Conservation (phyloP, 1,140 invertebrate species). For the Magallana gigas region DNA sequence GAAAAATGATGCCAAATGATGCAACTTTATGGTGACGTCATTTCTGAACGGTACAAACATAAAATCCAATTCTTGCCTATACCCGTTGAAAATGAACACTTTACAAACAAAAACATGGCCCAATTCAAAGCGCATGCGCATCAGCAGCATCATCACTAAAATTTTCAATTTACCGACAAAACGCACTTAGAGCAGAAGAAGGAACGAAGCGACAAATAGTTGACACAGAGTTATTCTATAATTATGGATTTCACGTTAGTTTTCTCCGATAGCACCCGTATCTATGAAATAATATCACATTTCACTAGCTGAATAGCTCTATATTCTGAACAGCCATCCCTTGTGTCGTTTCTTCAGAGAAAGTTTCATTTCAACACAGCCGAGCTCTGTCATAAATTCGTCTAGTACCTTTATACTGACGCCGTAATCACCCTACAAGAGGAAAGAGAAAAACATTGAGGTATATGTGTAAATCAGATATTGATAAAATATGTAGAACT, state of each 20-base stretch:
- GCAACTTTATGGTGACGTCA: not conserved
- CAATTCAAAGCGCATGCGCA: not conserved
- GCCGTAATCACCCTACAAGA: conserved; percentile 64
- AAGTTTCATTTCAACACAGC: conserved; percentile 61
- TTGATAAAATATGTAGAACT: no score
- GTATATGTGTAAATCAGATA: no score
- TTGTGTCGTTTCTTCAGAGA: conserved; percentile 63
- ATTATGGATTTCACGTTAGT: conserved; percentile 1
- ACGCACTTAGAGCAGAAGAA: not conserved
- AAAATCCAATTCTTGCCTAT: not conserved
- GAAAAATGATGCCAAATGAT: not conserved
- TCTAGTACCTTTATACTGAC: conserved; percentile 59
- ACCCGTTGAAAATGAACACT: conserved; percentile 28
- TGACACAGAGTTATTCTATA: not conserved
- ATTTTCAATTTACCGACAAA: not conserved
- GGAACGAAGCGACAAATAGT: not conserved
- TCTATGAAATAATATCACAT: conserved; percentile 34
- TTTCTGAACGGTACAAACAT: not conserved
- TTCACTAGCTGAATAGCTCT: not conserved
- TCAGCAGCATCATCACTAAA: not conserved
- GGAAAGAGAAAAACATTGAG: conserved; percentile 32
- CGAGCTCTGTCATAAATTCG: conserved; percentile 56
- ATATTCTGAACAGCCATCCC: conserved; percentile 67
- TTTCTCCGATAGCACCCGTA: conserved; percentile 37
- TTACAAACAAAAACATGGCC: not conserved